Base-by-base conservation (phyloP, 2,888 invertebrate genomes). In the Nomada lathburiana region DNA sequence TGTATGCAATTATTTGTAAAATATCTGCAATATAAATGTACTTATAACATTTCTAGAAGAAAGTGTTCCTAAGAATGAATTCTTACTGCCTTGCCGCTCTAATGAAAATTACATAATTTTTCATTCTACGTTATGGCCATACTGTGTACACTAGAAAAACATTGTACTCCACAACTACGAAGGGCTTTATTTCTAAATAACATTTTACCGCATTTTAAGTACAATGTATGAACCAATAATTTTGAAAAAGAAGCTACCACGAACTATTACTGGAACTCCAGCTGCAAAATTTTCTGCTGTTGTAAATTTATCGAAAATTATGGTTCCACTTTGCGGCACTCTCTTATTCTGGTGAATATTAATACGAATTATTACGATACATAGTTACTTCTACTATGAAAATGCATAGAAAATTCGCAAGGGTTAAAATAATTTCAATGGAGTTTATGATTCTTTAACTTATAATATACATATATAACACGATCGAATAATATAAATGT, bases 161-260 rank as follows among this genome's bases (percentile, higher is more conserved):
- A n/a, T 47, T 52, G 9, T 11, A 26, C 36, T 0, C 23, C 42
- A 2, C 18, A 42, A 63, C 2, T 72, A 13, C 16, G 0, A 5
- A 29, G 2, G 4, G 26, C 10, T 26, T 50, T 16, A 13, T 29
- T 29, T n/a, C 9, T 50, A 2, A n/a, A 29, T 16, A 16, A 44
- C 2, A 50, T 16, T 63, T 23, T 16, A 7, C 3, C 1, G 20
- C 10, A 10, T 55, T 68, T 53, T 68, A 44, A 13, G 13, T 20
- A 44, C 18, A 68, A 80, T 80, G 80, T 80, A 73, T 18, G 80
- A 80, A 59, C 68, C 80, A 13, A 11, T 52, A 63, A 0, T 80
- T 57, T 20, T 68, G 18, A 23, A 11, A 23, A 80, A 26, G n/a
- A 23, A 13, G 18, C 55, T 47, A 68, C 52, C 2, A 13, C 52